Percentiles rank a stretch among this genome's conserved stretches.
These are phyloP conservation scores for Bovichtus diacanthus DNA, from an alignment of 2,797 vertebrate species.

Conservation along the genomic window DNA sequence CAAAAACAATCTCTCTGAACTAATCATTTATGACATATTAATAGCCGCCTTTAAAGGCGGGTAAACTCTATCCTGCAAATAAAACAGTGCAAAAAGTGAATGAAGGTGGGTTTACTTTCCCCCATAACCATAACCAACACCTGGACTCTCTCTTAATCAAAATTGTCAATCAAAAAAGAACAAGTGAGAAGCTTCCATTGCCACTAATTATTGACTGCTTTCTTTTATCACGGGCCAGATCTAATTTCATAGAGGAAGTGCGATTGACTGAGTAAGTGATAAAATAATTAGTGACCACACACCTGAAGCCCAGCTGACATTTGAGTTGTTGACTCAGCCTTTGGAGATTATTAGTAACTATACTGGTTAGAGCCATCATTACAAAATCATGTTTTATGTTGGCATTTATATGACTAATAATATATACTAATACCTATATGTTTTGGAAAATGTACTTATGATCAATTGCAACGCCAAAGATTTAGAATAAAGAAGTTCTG, in stretches of 20 bases:
- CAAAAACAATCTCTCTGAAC: conserved; percentile 28
- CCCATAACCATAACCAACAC: conserved; percentile 21
- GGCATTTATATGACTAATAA: conserved; percentile 12
- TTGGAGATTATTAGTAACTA: conserved; percentile 23
- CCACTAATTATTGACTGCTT: conserved; percentile 45
- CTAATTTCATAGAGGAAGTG: conserved; percentile 71
- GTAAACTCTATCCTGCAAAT: conserved; percentile 36
- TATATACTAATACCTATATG: too few species aligned
- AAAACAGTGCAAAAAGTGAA: conserved; percentile 2
- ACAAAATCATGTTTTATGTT: conserved; percentile 43
- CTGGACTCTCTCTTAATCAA: background rate
- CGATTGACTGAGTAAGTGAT: conserved; percentile 48
- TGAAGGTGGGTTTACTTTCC: conserved; percentile 41
- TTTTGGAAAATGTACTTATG: background rate
- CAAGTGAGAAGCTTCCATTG: conserved; percentile 11
- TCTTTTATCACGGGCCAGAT: conserved; percentile 26
- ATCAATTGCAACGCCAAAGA: background rate
- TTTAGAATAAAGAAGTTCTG: background rate
- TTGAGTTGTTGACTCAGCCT: conserved; percentile 52
- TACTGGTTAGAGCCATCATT: conserved; percentile 39
- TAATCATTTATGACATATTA: conserved; percentile 40
- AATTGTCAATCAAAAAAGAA: conserved; percentile 20
- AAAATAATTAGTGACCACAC: conserved; percentile 39
- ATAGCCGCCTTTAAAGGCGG: conserved; percentile 17
- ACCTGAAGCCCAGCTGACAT: conserved; percentile 24